Evolutionary conservation across 2,888 invertebrate genomes (phyloP).

Genomic region (Sicus ferrugineus): DNA sequence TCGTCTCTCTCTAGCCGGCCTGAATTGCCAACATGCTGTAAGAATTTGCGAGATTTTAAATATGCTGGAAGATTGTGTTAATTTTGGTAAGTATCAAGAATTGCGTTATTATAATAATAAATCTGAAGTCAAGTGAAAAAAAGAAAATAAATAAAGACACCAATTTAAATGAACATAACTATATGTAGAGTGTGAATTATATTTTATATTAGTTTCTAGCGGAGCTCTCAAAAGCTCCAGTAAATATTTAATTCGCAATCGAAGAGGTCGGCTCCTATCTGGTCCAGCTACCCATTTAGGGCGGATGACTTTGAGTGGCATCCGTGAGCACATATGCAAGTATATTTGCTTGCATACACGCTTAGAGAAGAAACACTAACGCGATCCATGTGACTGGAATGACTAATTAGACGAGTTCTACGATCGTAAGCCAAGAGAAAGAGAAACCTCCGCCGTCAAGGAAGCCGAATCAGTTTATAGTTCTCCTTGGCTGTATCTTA

Average conservation of each 20-base stretch:
- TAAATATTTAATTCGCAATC: background rate
- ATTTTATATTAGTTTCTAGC: no score
- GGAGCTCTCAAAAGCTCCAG: background rate
- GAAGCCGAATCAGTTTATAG: background rate
- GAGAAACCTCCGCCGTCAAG: background rate
- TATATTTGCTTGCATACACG: slow-evolving; percentile 35
- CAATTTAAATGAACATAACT: no score
- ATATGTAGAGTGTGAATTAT: no score
- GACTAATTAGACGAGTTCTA: background rate
- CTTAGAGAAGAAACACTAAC: slow-evolving; percentile 34
- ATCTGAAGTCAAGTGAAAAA: no score
- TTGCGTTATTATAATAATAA: background rate
- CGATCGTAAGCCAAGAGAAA: slow-evolving; percentile 13
- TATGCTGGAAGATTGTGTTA: background rate
- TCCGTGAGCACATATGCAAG: background rate
- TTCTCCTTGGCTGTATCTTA: slow-evolving; percentile 15
- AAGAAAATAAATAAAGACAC: no score
- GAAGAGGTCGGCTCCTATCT: background rate
- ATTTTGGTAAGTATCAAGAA: background rate
- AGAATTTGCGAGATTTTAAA: background rate
- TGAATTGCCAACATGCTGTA: background rate
- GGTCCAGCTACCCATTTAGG: no score
- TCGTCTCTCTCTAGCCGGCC: background rate
- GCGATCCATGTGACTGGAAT: slow-evolving; percentile 34
- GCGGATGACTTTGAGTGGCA: background rate